Conservation (phyloP, 1,140 invertebrate species). For the Calliphora vicina region DNA sequence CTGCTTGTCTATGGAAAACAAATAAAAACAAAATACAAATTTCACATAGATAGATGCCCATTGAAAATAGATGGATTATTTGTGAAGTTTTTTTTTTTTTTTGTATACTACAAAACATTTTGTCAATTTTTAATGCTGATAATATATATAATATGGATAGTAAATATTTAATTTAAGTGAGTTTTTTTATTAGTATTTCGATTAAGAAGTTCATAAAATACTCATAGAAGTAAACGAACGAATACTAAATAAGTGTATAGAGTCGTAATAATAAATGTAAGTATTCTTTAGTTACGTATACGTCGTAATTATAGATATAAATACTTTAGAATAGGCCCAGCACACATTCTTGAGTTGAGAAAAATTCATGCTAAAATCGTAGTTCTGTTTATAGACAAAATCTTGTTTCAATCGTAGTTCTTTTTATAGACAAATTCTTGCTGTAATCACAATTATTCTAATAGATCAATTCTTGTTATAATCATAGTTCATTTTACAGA, state of each 20-base stretch:
- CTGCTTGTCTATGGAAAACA: not conserved
- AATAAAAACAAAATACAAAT: too few relatives aligned
- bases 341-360: too few relatives aligned
- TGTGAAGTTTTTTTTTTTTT: not conserved
- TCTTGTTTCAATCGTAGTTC: too few relatives aligned
- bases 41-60: not conserved
- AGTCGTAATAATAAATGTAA: not conserved
- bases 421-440: too few relatives aligned
- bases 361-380: too few relatives aligned
- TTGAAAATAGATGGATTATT: not conserved
- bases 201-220: not conserved
- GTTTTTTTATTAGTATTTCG: not conserved
- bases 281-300: not conserved
- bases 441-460: too few relatives aligned
- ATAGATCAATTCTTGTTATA: too few relatives aligned
- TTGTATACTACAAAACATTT: not conserved
- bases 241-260: not conserved
- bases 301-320: too few relatives aligned
- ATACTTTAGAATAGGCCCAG: too few relatives aligned
- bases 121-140: not conserved
- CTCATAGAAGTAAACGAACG: not conserved
- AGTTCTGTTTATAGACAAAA: too few relatives aligned
- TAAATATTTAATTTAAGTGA: conserved; percentile 6
- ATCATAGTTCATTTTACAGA: too few relatives aligned
- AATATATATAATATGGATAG: not conserved